These are phyloP conservation scores for Ictalurus furcatus DNA, from an alignment of 2,113 vertebrate species.

Conservation along the genomic window DNA sequence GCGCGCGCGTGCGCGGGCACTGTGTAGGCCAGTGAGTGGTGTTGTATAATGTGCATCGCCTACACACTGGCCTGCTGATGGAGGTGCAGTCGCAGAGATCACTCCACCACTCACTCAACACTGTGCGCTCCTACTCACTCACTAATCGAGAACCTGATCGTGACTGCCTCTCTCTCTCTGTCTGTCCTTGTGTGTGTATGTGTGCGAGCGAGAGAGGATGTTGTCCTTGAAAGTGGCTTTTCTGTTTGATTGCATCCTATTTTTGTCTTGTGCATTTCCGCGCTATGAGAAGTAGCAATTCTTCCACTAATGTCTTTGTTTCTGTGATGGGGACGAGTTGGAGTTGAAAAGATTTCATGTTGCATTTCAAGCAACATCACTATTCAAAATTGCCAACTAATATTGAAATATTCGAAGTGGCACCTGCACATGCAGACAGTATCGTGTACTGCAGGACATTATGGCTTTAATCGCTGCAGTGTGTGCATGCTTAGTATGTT, in stretches of 20 bases:
- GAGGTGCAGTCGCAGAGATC: conserved; percentile 49
- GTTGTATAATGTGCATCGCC: conserved; percentile 52
- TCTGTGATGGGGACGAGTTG: no score
- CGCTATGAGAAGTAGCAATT: not conserved
- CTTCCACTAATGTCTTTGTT: not conserved
- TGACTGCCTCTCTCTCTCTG: conserved; percentile 35
- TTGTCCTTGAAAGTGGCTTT: conserved; percentile 25
- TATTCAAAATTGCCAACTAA: not conserved
- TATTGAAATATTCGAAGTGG: not conserved
- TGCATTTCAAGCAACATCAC: not conserved
- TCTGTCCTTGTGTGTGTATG: not conserved
- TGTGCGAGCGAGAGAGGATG: not conserved
- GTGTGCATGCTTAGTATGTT: not conserved
- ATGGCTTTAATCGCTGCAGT: not conserved
- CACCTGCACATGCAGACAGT: not conserved
- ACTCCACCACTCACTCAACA: conserved; percentile 40
- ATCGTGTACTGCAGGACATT: not conserved
- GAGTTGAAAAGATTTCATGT: no score
- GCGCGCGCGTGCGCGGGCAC: not conserved
- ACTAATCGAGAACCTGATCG: conserved; percentile 40
- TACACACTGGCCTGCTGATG: conserved; percentile 44
- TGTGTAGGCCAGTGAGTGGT: conserved; percentile 40
- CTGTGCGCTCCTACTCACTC: conserved; percentile 45
- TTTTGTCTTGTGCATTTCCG: not conserved
- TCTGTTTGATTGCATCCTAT: conserved; percentile 19